Base-by-base conservation (phyloP, 1,140 invertebrate genomes). In the Drosophila ercepeae region DNA sequence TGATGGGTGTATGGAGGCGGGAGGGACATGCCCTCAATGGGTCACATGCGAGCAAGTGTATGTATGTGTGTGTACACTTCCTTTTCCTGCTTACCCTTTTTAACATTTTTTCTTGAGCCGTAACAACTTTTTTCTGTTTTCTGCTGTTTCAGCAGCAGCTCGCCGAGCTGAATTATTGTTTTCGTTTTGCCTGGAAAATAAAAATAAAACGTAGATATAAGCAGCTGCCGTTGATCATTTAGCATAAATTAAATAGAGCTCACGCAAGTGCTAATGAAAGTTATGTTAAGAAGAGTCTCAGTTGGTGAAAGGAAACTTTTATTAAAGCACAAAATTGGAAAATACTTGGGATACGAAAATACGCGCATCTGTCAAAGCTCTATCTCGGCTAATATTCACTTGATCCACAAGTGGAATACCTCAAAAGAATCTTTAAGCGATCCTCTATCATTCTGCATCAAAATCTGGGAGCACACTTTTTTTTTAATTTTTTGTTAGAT, bases 201-300 rank as follows among this genome's bases (percentile, higher is more conserved):
- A 83, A 84, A 84, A 84, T 81, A 84, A 84, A 84, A 86, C 61
- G 81, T 68, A 64, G 71, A 72, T 67, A 63, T 58, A 76, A 75
- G 81, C 67, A 78, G 65, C 81, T 79, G 81, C 75, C 79, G 79
- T 67, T 83, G 79, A 84, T 83, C 70, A 78, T 83, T 83, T 83
- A 84, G 75, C 78, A 83, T 83, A 83, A 83, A 75, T 83, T 78
- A 61, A 64, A 75, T 51, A 48, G 51, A 51, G 34, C 34, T 32
- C 63, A 58, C 57, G 44, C 68, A 73, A 84, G 53, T 67, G 75
- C 60, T 75, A 84, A 83, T 84, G 79, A 73, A 75, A 63, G 51
- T 61, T 75, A 74, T 65, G 55, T 58, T 52, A 44, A 45, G 36
- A 23, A 11, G 19, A 23, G 8, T 19, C 18, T 27, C 29, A 57